These are phyloP conservation scores for Ips typographus DNA, from an alignment of 1,140 invertebrate genomes.

Conservation along the genomic window DNA sequence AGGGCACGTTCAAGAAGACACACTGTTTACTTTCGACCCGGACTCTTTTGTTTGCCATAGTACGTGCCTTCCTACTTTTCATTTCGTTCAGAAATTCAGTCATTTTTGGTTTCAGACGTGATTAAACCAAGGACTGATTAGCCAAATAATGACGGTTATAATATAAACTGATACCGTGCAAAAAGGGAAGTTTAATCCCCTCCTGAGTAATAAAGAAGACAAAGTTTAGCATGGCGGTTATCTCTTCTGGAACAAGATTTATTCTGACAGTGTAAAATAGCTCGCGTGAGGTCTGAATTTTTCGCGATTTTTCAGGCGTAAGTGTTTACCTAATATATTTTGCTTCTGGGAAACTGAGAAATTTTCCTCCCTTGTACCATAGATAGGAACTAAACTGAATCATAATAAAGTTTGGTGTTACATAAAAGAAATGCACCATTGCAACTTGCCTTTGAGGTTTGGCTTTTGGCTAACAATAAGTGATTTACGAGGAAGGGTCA, in stretches of 20 bases:
- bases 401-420: no score
- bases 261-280: slow-evolving; percentile 19
- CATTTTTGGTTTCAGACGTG: neutral
- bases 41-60: slow-evolving; percentile 6
- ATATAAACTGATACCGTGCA: neutral
- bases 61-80: slow-evolving; percentile 19
- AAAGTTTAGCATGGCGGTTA: slow-evolving; percentile 15
- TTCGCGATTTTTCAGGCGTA: slow-evolving; percentile 4
- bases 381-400: no score
- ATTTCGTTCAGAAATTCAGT: slow-evolving; percentile 7
- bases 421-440: no score
- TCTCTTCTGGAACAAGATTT: slow-evolving; percentile 8
- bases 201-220: slow-evolving; percentile 18
- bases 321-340: neutral
- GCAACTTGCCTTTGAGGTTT: no score
- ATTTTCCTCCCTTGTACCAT: no score
- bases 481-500: no score
- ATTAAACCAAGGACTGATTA: no score
- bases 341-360: no score
- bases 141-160: neutral
- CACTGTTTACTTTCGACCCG: slow-evolving; percentile 14
- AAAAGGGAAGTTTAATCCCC: slow-evolving; percentile 22
- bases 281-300: slow-evolving; percentile 15
- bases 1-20: slow-evolving; percentile 16
- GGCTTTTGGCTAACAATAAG: no score